Base-by-base conservation (phyloP, 2,888 invertebrate species). In the Xestia sexstrigata region DNA sequence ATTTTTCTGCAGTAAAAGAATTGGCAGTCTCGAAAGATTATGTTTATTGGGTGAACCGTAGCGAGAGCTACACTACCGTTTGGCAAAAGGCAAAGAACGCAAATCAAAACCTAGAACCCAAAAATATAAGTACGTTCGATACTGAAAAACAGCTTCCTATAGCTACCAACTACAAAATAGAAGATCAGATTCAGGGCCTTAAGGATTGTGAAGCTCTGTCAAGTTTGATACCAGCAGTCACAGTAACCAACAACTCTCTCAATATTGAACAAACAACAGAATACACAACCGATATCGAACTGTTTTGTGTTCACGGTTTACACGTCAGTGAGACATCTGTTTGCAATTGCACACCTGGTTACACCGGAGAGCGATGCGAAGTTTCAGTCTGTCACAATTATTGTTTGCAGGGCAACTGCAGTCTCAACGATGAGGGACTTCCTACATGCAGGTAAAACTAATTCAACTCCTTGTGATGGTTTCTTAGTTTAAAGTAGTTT, bases 261-360 rank as follows among this genome's bases (percentile, higher is more conserved):
- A 26, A 1, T 58, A 58, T 15, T 58, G 26, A 58, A 15, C 13
- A 58, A 15, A 58, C 13, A 26, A 26, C 58, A 70, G 45, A 70
- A 30, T 45, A 67, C 67, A 30, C 70, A 70, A 66, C 9, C 26
- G 47, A 9, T 70, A n/a, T 71, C 52, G n/a, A 71, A 68, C 7
- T 47, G 0, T 52, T 52, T 52, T 23, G 52, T 52, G 52, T 52
- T 52, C 52, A 52, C 9, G 52, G 52, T 23, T 17, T 0, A 35
- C 17, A 52, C 52, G 52, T 52, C 3, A 52, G 9, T 52, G 9
- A 52, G 23, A 23, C 23, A 52, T 52, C 23, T 52, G 52, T 52
- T 52, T 52, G 52, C 23, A 23, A 52, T 52, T 52, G 52, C 23
- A 23, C 23, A 9, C 52, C 23, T 23, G 52, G 52, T 52, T 52